Evolutionary conservation across 2,797 vertebrate genomes (phyloP), one percentile per base, ranked within the genome.

Genomic region (Gymnothorax javanicus): DNA sequence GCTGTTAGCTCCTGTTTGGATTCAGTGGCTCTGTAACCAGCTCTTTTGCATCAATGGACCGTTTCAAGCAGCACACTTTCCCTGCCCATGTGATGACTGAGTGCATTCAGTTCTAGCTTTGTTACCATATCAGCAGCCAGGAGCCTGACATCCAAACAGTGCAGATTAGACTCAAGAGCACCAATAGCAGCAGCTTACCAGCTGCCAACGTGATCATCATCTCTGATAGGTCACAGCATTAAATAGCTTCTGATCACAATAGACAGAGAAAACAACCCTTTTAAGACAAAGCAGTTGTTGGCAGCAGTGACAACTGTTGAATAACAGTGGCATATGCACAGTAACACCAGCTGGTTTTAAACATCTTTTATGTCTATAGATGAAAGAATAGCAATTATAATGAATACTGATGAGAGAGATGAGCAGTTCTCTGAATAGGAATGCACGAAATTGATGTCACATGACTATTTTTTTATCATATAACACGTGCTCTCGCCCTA

Each of bases 211-310:
- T 27, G n/a, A 54, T 85, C 25, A 43, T 71, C 43, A 52, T 56
- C 59, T 69, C 50, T 75, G 69, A 77, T 57, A 15, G 54, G 85
- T 57, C 59, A 75, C 56, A 6, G 85, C 56, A 57, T 85, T 75
- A 77, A 85, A 71, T 52, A 77, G 69, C 50, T 33, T 77, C 71
- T 54, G 59, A 69, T 75, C 85, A 77, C 62, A 69, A 67, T 85
- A 58, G 64, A 23, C 59, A 54, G 83, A 25, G 83, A 52, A 84
- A 83, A 60, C 82, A 59, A 57, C 12, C 56, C 23, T 27, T 83
- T 11, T 8, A 27, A 58, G 58, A 58, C n/a, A 11, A 58, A 60
- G 27, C 58, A 60, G 23, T 58, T 50, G 7, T 58, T 67, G 83
- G 59, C 58, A 64, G 83, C 60, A 12, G 27, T 13, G 15, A 84